Conservation (phyloP, 2,888 invertebrate genomes). For the Hyposoter dolosus region DNA sequence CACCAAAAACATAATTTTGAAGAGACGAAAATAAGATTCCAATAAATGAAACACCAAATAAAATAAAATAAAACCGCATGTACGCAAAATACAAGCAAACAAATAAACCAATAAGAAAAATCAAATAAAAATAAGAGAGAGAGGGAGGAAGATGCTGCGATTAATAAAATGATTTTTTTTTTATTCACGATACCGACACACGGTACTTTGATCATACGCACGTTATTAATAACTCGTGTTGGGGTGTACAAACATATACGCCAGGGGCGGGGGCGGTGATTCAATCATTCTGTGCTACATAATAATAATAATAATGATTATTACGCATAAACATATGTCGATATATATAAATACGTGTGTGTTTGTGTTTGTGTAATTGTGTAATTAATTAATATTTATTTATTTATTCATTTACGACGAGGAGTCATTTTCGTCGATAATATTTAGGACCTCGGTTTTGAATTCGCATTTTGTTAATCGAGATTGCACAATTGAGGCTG, state of each 20-base stretch:
- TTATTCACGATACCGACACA: constrained; percentile 56
- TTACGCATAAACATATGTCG: neutral
- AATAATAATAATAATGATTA: constrained; percentile 33
- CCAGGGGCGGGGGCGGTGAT: constrained; percentile 28
- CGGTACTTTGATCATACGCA: constrained; percentile 40
- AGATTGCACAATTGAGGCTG: neutral
- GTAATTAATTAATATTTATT: neutral
- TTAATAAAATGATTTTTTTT: constrained; percentile 57
- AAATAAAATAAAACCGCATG: no score
- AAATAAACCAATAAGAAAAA: no score
- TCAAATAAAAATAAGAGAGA: neutral
- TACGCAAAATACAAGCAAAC: no score
- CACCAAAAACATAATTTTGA: no score
- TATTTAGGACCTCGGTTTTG: constrained; percentile 16
- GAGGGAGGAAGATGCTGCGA: constrained; percentile 5
- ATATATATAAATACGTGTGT: constrained; percentile 3
- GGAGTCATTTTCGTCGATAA: constrained; percentile 15
- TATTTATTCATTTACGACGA: constrained; percentile 14
- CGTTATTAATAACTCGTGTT: constrained; percentile 50
- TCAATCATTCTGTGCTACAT: constrained; percentile 27
- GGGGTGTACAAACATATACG: constrained; percentile 53
- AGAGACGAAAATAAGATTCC: no score
- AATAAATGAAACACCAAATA: no score
- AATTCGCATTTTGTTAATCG: neutral
- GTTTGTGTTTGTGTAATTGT: neutral